Evolutionary conservation across 2,888 invertebrate genomes (phyloP), one percentile per base, ranked within the genome.

Genomic region (Polietes domitor): DNA sequence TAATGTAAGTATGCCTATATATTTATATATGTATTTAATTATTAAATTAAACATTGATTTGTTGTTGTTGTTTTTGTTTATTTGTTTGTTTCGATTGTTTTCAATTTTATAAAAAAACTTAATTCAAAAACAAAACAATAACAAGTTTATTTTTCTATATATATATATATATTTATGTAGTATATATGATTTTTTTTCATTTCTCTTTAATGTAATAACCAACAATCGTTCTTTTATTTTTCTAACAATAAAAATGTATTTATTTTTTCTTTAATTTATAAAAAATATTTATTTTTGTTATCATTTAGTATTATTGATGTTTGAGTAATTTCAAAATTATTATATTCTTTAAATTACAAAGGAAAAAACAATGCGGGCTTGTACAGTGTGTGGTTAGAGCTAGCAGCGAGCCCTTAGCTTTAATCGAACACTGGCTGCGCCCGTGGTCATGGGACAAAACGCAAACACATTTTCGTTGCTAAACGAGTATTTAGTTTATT

Each of bases 401-500:
- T 32, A 32, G 7, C 32, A 32, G 3, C 4, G 7, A 32, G 32
- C 7, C 7, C 7, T 32, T 5, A 32, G 7, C 32, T 32, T 32
- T 5, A 32, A 7, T 32, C 12, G 4, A 37, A 7, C n/a, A n/a
- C n/a, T n/a, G n/a, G 37, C 37, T 37, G 4, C 7, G 12, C 37
- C 7, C 7, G 10, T 37, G 37, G 4, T 12, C 4, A 9, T 10
- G 37, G 1, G 1, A 37, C 6, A 65, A 76, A 77, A 43, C 37
- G 61, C 24, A 78, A 74, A 78, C 41, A 24, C 71, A 68, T 73
- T 26, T 82, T 74, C 72, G 73, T 83, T 83, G 76, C 55, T 78
- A 72, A 72, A 79, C 37, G 74, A 75, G 61, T 61, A 53, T 61
- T 78, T 32, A 76, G 76, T 75, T 82, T 63, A 71, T 75, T 28